These are phyloP conservation scores for Protonibea diacanthus DNA, from an alignment of 2,797 vertebrate species.

Conservation along the genomic window DNA sequence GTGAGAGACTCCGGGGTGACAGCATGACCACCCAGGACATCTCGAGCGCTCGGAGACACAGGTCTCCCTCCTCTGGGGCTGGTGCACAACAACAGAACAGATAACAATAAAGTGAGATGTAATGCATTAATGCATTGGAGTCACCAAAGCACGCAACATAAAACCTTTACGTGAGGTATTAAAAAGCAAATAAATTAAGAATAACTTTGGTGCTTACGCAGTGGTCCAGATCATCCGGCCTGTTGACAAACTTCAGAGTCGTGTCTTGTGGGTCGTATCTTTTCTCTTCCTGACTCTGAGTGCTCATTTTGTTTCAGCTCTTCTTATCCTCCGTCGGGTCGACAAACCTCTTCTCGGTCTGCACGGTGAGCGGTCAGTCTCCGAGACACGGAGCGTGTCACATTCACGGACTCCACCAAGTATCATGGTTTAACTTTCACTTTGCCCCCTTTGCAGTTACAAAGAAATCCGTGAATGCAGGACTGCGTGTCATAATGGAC, in stretches of 20 bases:
- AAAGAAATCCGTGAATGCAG: slow-evolving; percentile 25
- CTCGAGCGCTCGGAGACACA: slow-evolving; percentile 63
- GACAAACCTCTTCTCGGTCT: too few relatives aligned
- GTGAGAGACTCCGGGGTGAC: slow-evolving; percentile 83
- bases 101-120: neutral
- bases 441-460: neutral
- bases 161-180: neutral
- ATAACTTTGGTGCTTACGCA: slow-evolving; percentile 44
- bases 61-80: slow-evolving; percentile 78
- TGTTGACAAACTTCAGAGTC: slow-evolving; percentile 79
- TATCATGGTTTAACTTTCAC: slow-evolving; percentile 43
- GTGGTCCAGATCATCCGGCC: slow-evolving; percentile 77
- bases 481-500: rapidly evolving
- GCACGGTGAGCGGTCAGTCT: rapidly evolving
- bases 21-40: slow-evolving; percentile 84
- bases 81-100: slow-evolving; percentile 9
- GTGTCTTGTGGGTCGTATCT: slow-evolving; percentile 71
- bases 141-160: neutral
- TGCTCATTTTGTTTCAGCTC: slow-evolving; percentile 42
- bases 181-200: too few relatives aligned
- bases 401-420: neutral
- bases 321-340: neutral
- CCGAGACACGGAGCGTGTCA: neutral
- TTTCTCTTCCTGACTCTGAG: slow-evolving; percentile 49
- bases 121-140: too few relatives aligned